Evolutionary conservation across 2,888 invertebrate genomes (phyloP).

Genomic region (Trissolcus japonicus): DNA sequence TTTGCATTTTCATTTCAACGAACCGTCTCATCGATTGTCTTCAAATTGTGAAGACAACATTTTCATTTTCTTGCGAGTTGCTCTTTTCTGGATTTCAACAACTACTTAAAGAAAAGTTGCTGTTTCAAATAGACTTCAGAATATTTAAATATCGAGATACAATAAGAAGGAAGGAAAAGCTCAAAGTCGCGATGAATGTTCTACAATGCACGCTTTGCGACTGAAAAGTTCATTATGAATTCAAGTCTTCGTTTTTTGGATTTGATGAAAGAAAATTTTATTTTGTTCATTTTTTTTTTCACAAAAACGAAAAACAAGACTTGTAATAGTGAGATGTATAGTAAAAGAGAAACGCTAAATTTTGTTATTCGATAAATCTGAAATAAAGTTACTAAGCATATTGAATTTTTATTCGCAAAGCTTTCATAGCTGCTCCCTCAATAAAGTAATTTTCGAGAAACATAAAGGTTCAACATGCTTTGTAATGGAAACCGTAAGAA

Average conservation of each 20-base stretch:
- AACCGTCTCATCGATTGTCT: neutral
- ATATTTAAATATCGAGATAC: slow-evolving; percentile 27
- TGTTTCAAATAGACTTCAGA: slow-evolving; percentile 21
- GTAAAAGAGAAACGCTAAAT: slow-evolving; percentile 15
- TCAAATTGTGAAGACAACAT: neutral
- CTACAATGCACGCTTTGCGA: slow-evolving; percentile 33
- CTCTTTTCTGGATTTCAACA: slow-evolving; percentile 13
- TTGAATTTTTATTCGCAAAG: slow-evolving; percentile 42
- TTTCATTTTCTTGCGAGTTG: slow-evolving; percentile 14
- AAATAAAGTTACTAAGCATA: slow-evolving; percentile 34
- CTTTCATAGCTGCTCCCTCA: slow-evolving; percentile 32
- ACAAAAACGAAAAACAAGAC: neutral
- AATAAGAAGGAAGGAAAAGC: slow-evolving; percentile 31
- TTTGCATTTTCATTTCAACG: neutral
- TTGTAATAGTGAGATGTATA: neutral
- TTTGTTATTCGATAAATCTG: slow-evolving; percentile 36
- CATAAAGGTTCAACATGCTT: slow-evolving; percentile 23
- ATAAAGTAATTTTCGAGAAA: slow-evolving; percentile 27
- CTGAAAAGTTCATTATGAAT: slow-evolving; percentile 4
- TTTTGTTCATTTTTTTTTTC: neutral
- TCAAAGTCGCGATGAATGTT: slow-evolving; percentile 24
- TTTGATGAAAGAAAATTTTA: neutral
- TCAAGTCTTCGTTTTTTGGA: no score
- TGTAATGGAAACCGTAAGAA: slow-evolving; percentile 18
- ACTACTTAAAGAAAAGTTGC: slow-evolving; percentile 34